Base-by-base conservation (phyloP, 2,113 vertebrate genomes). In the Ceyx cyanopectus region DNA sequence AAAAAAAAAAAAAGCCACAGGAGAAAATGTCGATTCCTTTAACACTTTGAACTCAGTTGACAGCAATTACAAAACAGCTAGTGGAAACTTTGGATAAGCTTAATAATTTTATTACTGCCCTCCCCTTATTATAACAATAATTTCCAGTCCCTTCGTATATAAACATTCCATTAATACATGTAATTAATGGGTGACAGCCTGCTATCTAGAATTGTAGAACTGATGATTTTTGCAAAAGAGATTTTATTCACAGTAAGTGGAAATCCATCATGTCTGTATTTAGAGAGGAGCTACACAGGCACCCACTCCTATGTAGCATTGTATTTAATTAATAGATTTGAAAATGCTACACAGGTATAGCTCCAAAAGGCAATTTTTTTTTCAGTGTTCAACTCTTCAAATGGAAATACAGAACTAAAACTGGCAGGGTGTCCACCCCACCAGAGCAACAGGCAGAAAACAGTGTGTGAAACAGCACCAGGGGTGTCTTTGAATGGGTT, bases 31-130 rank as follows among this genome's bases (percentile, higher is more conserved):
- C 76, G 79, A 57, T 77, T 93, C 74, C 37, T 81, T 85, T 29
- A 58, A 50, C 41, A 76, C 91, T 96, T 95, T 97, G 93, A 92
- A 85, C 67, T 94, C 88, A 14, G 34, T 13, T 50, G 90, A 67
- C 21, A 32, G 70, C 67, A 92, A 94, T 95, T 93, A 73, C 72
- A 79, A 80, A 78, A 50, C 29, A 68, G 37, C 14, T 43, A 68
- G 80, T 91, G 51, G 86, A 97, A 94, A 96, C 58, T 15, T 11
- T 34, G 76, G 62, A 91, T 68, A 14, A 69, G 6, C 41, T 76
- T 96, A 87, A 95, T 74, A 79, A 89, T 80, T 61, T 43, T 87
- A 88, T 85, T 74, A 23, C 6, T 68, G 57, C 12, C 19, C 17
- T 14, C 15, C 27, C 29, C 21, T 68, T 69, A 29, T 41, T n/a